Evolutionary conservation across 2,113 vertebrate genomes (phyloP), one percentile per base, ranked within the genome.

Genomic region (Pelodiscus sinensis): DNA sequence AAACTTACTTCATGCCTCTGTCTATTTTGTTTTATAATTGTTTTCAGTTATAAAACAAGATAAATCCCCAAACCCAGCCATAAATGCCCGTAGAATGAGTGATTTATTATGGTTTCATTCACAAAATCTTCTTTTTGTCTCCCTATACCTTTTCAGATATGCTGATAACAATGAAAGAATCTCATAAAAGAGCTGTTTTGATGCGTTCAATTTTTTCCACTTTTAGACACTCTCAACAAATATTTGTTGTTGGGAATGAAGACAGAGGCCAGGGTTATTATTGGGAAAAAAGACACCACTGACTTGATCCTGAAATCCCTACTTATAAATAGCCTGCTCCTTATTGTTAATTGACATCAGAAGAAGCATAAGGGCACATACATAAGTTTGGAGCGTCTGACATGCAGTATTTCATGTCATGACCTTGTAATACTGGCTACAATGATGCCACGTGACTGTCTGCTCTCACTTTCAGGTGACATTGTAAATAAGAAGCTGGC

Each of bases 41-140:
- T 73, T 95, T 77, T 93, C 82, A 95, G 94, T 96, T 96, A 92
- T 88, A 35, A 95, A 96, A 96, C 29, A 94, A 96, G 95, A 96
- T 97, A 95, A 96, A 96, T 95, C 86, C 95, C 94, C n/a, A n/a
- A n/a, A n/a, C n/a, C n/a, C 94, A 82, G 77, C 96, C 65, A 96
- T 93, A 95, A 96, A 90, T 89, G 73, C 91, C 93, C 62, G 96
- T 96, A 88, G 44, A 50, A 95, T 81, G 75, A 78, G 29, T 96
- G 93, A 96, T 97, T 97, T 97, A 93, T 79, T 96, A 87, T 94
- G 92, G 65, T 96, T 96, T 87, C 81, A 91, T 87, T 60, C 77
- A 96, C 73, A 87, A 82, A 96, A 93, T 24, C n/a, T 22, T 81
- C 92, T 50, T 96, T 94, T 79, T 95, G 82, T 94, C 75, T 94